Percentiles rank a stretch among this genome's conserved stretches.
Conservation (phyloP, 2,888 invertebrate genomes). For the Eudemis profundana region DNA sequence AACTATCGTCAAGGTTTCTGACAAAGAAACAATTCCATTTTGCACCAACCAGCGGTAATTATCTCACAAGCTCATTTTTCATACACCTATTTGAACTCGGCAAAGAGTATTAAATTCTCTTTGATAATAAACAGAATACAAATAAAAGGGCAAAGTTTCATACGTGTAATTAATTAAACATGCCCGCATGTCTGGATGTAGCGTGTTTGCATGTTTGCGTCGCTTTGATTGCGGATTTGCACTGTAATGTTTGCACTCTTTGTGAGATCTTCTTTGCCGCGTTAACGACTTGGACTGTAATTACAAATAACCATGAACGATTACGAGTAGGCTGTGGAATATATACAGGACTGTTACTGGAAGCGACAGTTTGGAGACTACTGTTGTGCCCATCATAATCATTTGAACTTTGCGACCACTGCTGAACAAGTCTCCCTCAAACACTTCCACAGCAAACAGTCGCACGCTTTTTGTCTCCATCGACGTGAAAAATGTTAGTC, state of each 20-base stretch:
- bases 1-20: too few species aligned
- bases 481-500: too few species aligned
- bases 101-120: conserved; percentile 1
- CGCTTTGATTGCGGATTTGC: conserved; percentile 64
- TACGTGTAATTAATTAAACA: conserved; percentile 57
- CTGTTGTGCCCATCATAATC: not conserved
- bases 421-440: too few species aligned
- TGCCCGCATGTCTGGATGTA: conserved; percentile 69
- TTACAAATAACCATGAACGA: conserved; percentile 31
- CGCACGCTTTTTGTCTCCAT: too few species aligned
- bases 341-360: conserved; percentile 2
- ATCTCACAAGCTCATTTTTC: not conserved
- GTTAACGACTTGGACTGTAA: conserved; percentile 38
- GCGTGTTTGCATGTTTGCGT: conserved; percentile 65
- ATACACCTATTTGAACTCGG: not conserved
- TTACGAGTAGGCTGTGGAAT: conserved; percentile 29
- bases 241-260: conserved; percentile 42
- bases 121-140: conserved; percentile 51
- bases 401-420: not conserved
- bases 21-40: too few species aligned
- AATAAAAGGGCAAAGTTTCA: conserved; percentile 48
- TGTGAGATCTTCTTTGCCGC: conserved; percentile 35
- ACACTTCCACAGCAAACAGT: too few species aligned
- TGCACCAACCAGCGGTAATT: not conserved
- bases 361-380: not conserved